Base-by-base conservation (phyloP, 1,140 invertebrate genomes). In the Nebria ingens region DNA sequence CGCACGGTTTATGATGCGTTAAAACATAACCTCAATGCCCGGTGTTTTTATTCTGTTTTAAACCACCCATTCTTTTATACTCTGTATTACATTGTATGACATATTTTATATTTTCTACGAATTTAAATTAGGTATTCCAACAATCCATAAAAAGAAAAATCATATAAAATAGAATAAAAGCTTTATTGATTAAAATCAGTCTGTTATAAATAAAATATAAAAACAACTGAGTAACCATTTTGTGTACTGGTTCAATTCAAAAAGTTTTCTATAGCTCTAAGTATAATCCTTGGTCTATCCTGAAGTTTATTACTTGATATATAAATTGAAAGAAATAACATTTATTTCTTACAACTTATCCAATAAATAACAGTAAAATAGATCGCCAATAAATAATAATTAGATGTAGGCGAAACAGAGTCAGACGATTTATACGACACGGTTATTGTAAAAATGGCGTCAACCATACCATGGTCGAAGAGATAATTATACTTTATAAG, bases 401-500 rank as follows among this genome's bases (percentile, higher is more conserved):
- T 45, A 45, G 40, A 45, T 45, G 40, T 45, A 45, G 40, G 40
- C 40, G 40, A 45, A 9, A 17, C 6, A n/a, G n/a, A n/a, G n/a
- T n/a, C n/a, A n/a, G 6, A 12, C 9, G 40, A 45, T 45, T 45
- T 45, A 45, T 45, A 17, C 6, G 17, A 6, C 25, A 4, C 4
- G 13, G 25, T 29, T 45, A 17, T 11, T 9, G 17, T 11, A 45
- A 45, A 45, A 45, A 45, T 4, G 40, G 17, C 25, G 25, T n/a
- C 25, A 34, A 34, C n/a, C 6, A 34, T n/a, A 34, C 25, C 40
- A 45, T 17, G 15, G 40, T 17, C 40, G 17, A 45, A 45, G 40
- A 45, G 40, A 12, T 45, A 45, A 45, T 45, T 45, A 45, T 45
- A 45, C 40, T 45, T 45, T 45, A 45, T 45, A 45, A 45, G 40